Percentiles rank a stretch among this genome's conserved stretches.
phyloP scores from a whole-genome alignment of 2,113 vertebrate genomes.

The Poecile atricapillus region DNA sequence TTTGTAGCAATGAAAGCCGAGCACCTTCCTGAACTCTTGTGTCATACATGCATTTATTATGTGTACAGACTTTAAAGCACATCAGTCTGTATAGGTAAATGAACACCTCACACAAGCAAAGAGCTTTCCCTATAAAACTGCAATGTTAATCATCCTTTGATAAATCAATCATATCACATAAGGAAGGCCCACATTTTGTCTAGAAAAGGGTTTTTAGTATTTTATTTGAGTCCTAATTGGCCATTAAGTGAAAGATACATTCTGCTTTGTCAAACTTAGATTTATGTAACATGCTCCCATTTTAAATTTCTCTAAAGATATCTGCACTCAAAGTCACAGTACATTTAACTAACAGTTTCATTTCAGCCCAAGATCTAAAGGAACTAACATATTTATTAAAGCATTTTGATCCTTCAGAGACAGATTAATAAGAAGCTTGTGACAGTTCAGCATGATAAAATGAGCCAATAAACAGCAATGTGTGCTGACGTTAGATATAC shows the following conservation, averaged over 20 bases:
- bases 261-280: neutral
- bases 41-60: neutral
- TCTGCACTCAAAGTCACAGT: constrained; percentile 46
- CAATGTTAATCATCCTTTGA: neutral
- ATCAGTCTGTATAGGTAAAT: neutral
- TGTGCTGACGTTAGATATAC: neutral
- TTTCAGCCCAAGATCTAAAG: constrained; percentile 50
- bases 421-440: constrained; percentile 67
- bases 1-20: neutral
- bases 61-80: neutral
- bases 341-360: constrained; percentile 55
- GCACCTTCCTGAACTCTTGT: neutral
- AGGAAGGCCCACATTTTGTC: neutral
- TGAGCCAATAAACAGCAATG: constrained; percentile 67
- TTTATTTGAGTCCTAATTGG: constrained; percentile 7
- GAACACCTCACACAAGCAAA: neutral
- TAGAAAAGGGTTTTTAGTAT: neutral
- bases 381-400: constrained; percentile 66
- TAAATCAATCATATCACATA: neutral
- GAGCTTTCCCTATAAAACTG: neutral
- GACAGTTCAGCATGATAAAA: constrained; percentile 72
- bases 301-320: neutral
- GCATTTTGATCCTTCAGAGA: constrained; percentile 68
- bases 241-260: neutral
- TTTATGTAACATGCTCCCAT: neutral